A percentile compares a stretch with the other conserved stretches of the same genome.
phyloP scores from a whole-genome alignment of 2,888 invertebrate species.

The Anaspis maculata region DNA sequence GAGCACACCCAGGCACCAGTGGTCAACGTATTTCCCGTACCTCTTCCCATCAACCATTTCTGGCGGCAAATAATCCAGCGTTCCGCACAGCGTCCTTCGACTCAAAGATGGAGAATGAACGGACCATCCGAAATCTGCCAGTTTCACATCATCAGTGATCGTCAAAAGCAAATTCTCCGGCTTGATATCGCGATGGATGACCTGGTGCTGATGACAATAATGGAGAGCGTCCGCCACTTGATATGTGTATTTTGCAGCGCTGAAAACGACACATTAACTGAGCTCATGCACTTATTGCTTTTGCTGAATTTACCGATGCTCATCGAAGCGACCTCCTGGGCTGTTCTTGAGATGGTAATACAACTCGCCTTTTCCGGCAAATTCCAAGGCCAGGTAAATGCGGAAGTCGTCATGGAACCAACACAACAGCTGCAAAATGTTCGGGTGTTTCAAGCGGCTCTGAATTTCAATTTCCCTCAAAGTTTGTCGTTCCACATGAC shows the following conservation, averaged over 20 bases:
- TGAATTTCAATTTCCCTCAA: constrained; percentile 91
- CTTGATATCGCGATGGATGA: constrained; percentile 88
- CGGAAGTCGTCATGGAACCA: constrained; percentile 84
- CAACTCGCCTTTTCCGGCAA: constrained; percentile 78
- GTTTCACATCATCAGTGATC: constrained; percentile 67
- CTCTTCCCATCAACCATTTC: constrained; percentile 85
- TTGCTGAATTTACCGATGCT: constrained; percentile 38
- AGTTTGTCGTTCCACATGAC: constrained; percentile 73
- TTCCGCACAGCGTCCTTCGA: constrained; percentile 88
- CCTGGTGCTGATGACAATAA: constrained; percentile 80
- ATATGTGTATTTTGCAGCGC: constrained; percentile 74
- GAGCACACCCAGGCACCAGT: constrained; percentile 85
- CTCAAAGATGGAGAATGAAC: constrained; percentile 79
- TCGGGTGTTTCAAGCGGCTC: constrained; percentile 74
- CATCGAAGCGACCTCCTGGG: constrained; percentile 57
- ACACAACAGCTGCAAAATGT: constrained; percentile 74
- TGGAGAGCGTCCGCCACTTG: constrained; percentile 83
- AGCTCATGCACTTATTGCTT: constrained; percentile 1
- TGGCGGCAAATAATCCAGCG: constrained; percentile 90
- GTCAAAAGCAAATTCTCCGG: constrained; percentile 84
- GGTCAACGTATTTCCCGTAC: constrained; percentile 81
- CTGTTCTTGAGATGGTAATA: constrained; percentile 66
- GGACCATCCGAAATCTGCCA: constrained; percentile 94
- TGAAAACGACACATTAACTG: no score
- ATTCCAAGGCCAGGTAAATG: constrained; percentile 83